phyloP scores from a whole-genome alignment of 2,888 invertebrate genomes.

The Holacanthella duospinosa region DNA sequence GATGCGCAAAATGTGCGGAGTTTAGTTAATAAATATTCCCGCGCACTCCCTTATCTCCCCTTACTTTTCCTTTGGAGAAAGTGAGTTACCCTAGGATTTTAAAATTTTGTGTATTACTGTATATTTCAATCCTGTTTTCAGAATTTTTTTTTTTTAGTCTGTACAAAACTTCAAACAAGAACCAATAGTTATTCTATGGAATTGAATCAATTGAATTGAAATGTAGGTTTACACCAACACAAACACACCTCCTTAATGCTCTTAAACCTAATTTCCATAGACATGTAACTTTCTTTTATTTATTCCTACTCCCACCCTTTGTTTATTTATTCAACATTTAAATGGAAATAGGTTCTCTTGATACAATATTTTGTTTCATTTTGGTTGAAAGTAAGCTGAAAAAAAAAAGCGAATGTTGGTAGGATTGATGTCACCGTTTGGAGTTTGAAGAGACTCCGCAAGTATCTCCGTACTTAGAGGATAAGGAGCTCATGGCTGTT shows the following conservation, averaged over 20 bases:
- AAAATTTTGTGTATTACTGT: no score
- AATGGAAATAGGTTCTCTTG: not conserved
- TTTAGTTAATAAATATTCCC: no score
- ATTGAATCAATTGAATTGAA: not conserved
- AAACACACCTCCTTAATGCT: not conserved
- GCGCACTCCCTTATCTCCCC: no score
- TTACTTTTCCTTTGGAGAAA: no score
- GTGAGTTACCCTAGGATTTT: no score
- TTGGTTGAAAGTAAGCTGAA: no score
- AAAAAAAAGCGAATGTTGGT: not conserved
- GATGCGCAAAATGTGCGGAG: no score
- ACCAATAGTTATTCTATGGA: not conserved
- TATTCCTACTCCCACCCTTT: not conserved
- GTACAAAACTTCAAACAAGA: no score
- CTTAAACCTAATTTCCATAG: not conserved
- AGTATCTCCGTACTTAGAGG: not conserved
- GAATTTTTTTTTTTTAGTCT: no score
- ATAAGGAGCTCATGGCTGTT: not conserved
- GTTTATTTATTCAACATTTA: constrained; percentile 6
- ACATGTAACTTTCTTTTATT: not conserved
- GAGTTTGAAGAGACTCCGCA: no score
- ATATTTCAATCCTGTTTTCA: no score
- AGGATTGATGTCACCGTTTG: not conserved
- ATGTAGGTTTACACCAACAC: no score
- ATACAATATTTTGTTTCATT: not conserved